Conservation (phyloP, 1,140 invertebrate species). For the Neuroterus valhalla region DNA sequence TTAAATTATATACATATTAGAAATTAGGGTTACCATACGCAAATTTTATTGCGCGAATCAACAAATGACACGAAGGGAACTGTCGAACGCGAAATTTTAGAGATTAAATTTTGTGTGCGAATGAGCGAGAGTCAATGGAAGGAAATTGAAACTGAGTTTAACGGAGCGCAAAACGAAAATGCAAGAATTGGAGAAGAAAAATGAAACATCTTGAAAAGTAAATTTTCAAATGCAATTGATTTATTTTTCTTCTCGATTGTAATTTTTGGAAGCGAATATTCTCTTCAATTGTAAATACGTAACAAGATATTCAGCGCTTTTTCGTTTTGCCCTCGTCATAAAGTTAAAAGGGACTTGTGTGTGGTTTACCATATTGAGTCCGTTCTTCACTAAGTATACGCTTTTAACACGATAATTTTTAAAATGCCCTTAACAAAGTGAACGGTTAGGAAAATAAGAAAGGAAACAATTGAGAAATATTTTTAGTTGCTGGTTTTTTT, state of each 20-base stretch:
- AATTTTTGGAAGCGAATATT: no score
- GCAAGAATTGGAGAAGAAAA: neutral
- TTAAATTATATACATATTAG: slow-evolving; percentile 23
- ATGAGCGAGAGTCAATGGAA: slow-evolving; percentile 20
- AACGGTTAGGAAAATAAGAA: neutral
- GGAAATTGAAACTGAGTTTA: neutral
- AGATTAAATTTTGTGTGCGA: neutral
- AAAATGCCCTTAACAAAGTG: slow-evolving; percentile 10
- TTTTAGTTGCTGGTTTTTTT: neutral
- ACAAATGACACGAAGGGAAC: slow-evolving; percentile 17
- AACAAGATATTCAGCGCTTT: neutral
- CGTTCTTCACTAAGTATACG: slow-evolving; percentile 6
- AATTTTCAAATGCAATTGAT: neutral
- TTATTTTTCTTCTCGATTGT: neutral
- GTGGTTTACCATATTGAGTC: slow-evolving; percentile 33
- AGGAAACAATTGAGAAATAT: neutral
- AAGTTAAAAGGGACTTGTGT: slow-evolving; percentile 42
- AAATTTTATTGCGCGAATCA: neutral
- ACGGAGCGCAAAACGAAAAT: neutral
- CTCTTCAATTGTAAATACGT: neutral
- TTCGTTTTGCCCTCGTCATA: neutral
- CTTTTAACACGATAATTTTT: slow-evolving; percentile 23
- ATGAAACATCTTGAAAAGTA: neutral
- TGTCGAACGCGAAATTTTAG: slow-evolving; percentile 15
- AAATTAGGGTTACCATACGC: slow-evolving; percentile 19